Evolutionary conservation across 2,113 vertebrate species (phyloP), one percentile per base, ranked within the genome.

Genomic region (Chloebia gouldiae): DNA sequence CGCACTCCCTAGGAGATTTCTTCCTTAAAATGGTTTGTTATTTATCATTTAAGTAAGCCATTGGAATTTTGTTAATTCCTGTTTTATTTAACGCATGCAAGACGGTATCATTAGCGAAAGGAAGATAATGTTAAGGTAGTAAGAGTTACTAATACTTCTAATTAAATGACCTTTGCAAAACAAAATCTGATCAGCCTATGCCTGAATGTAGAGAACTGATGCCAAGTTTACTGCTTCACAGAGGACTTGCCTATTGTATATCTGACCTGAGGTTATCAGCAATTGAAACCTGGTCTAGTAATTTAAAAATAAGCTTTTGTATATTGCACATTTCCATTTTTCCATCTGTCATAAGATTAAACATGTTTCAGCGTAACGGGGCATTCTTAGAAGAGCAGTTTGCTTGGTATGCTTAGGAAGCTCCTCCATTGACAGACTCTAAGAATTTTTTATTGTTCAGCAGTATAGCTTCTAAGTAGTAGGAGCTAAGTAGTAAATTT

Each of bases 41-140:
- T 97, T 98, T 98, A 97, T 97, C 97, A 94, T 97, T 94, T 92
- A 91, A 97, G 94, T 92, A 97, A 98, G 97, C 97, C 95, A 92
- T 89, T 94, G 98, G 97, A 98, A 97, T 98, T 97, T 81, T 96
- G 98, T 97, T 98, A 98, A 98, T 98, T 98, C 98, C 98, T 98
- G 98, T 98, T 97, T 97, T 87, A 97, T 96, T 98, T 96, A 96
- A 91, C 95, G 71, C 97, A 95, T 97, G 95, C 96, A 93, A 88
- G 90, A 92, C 3, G 49, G 92, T 98, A 65, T 97, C 96, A 70
- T 96, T 96, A 93, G 92, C 92, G 94, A 63, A 94, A 95, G 83
- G 63, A 79, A 95, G 95, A 93, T 94, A 92, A 94, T 85, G 95
- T 82, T 96, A 93, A 96, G 73, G 88, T 94, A 93, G 72, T 82